Base-by-base conservation (phyloP, 1,140 invertebrate genomes). In the Elymnias hypermnestra region DNA sequence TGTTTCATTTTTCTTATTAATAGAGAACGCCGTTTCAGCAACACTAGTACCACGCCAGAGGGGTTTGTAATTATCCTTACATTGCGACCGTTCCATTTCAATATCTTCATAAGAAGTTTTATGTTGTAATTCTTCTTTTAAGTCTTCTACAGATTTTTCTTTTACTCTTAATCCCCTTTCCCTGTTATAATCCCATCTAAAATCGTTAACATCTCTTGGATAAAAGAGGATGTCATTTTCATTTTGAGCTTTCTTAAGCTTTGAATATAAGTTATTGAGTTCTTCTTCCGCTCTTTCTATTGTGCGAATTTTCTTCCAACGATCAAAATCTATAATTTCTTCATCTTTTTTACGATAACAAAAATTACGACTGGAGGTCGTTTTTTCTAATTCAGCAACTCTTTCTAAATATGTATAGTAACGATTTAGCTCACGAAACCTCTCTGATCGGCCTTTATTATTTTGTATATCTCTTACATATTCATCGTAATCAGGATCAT, bases 361-460 rank as follows among this genome's bases (percentile, higher is more conserved):
- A 21, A 94, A 81, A 60, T 94, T 93, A 45, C 85, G 87, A 1
- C 85, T 89, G 0, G 91, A 93, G 1, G 93, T 92, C 5, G 91
- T 91, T 56, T 90, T 91, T 83, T 96, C 94, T 19, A 98, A 84
- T 52, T 95, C 89, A 0, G 91, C 92, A 31, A 97, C 91, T 67
- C 94, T 90, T 78, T 97, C 96, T 22, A 98, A 87, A 53, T 92
- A 95, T 17, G 91, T 87, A 72, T 97, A 98, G 72, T 97, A 94
- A 29, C 93, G 91, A 69, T 94, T 92, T 3, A 98, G 85, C 48
- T 96, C 94, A 46, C 92, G 91, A 78, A 98, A 98, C 36, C 93
- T 90, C 44, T 93, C 91, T 0, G 93, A 95, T 67, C 91, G 92
- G 28, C 89, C 89, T 57, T 90, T 90, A 0, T 90, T 90, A 69